phyloP scores from a whole-genome alignment of 2,113 vertebrate species.

The Brevimyrus niger region DNA sequence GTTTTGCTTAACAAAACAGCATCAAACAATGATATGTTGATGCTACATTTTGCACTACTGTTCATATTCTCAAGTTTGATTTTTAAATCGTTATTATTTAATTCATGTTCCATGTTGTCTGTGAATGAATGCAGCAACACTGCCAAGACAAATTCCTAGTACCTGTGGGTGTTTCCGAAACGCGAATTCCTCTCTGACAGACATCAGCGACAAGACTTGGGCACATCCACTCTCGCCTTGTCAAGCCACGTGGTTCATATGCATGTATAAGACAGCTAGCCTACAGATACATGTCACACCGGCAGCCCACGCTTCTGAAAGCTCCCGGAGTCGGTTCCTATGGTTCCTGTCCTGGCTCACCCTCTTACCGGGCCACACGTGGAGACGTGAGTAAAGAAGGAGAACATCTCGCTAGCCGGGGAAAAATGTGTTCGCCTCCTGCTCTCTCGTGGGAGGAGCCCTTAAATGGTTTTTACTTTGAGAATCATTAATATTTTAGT shows the following conservation, averaged over 20 bases:
- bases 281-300: background rate
- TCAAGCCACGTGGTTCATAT: background rate
- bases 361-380: background rate
- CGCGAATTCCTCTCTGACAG: background rate
- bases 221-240: background rate
- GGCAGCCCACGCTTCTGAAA: background rate
- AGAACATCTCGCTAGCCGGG: background rate
- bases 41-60: background rate
- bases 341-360: background rate
- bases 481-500: slow-evolving; percentile 86
- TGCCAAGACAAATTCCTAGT: background rate
- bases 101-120: background rate
- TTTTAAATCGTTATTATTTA: background rate
- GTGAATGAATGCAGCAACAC: background rate
- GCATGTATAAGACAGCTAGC: background rate
- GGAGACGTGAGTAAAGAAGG: slow-evolving; percentile 9
- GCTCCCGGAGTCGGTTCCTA: background rate
- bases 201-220: background rate
- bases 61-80: background rate
- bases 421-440: slow-evolving; percentile 25
- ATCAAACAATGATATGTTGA: background rate
- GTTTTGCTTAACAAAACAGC: background rate
- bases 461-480: slow-evolving; percentile 71
- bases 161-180: background rate
- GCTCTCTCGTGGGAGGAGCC: slow-evolving; percentile 65